Evolutionary conservation across 2,888 invertebrate genomes (phyloP).

Genomic region (Hydriomena furcata): DNA sequence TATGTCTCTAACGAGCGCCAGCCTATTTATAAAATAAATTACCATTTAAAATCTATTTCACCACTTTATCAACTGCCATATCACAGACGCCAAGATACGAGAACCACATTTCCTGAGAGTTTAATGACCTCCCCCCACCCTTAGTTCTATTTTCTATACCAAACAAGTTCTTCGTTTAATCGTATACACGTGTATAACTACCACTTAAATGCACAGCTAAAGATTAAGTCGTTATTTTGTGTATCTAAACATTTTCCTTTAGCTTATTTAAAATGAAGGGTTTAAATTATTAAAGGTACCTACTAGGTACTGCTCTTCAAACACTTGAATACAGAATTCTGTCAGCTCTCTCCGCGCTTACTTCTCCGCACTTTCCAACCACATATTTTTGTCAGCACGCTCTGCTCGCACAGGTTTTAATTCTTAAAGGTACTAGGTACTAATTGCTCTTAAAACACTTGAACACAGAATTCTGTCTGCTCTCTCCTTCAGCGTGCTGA

Average conservation of each 20-base stretch:
- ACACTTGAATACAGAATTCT: too few relatives aligned
- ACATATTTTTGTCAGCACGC: too few relatives aligned
- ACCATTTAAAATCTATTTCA: slow-evolving; percentile 15
- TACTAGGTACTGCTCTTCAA: too few relatives aligned
- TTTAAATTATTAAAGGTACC: too few relatives aligned
- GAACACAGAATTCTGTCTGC: too few relatives aligned
- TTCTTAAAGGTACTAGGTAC: too few relatives aligned
- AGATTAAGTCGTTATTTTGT: slow-evolving; percentile 4
- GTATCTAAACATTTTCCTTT: slow-evolving; percentile 18
- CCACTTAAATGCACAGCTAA: not conserved
- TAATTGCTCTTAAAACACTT: too few relatives aligned
- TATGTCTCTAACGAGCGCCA: slow-evolving; percentile 1
- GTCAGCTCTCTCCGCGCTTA: too few relatives aligned
- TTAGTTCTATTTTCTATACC: slow-evolving; percentile 45
- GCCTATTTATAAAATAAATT: slow-evolving; percentile 16
- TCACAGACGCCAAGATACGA: slow-evolving; percentile 32
- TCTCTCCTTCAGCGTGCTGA: too few relatives aligned
- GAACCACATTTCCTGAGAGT: slow-evolving; percentile 38
- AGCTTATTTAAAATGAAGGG: too few relatives aligned
- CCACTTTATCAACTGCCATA: slow-evolving; percentile 22
- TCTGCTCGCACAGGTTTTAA: too few relatives aligned
- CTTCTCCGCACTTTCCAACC: too few relatives aligned
- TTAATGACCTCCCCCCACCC: slow-evolving; percentile 46
- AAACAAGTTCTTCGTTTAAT: slow-evolving; percentile 37
- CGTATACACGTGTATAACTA: slow-evolving; percentile 2